Base-by-base conservation (phyloP, 2,888 invertebrate genomes). In the Cerceris rybyensis region DNA sequence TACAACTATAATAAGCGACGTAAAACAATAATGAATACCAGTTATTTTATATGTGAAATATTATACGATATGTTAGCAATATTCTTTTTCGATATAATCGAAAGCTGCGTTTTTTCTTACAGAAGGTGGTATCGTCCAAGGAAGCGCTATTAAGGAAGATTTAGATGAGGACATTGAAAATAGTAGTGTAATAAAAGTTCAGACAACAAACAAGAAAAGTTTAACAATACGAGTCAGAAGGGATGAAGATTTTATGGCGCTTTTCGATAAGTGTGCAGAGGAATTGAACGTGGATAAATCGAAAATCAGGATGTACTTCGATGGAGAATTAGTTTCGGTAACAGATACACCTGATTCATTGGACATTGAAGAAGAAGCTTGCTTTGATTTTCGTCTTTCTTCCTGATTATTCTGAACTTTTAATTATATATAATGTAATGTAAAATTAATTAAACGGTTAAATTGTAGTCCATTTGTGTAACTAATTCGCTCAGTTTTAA, bases 361-460 rank as follows among this genome's bases (percentile, higher is more conserved):
- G 50, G 91, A 91, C 68, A 59, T 91, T 11, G 91, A 91, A 42
- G 83, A 88, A 54, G 90, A 90, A 83, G 91, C 90, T 0, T 91
- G 91, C 58, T 67, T 91, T 6, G 91, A 91, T 85, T 80, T 91
- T 43, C 75, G 60, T 11, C 14, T 82, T 5, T 52, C 70, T 43
- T 60, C 57, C 0, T 80, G 42, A 64, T 16, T 17, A 28, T 16
- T 0, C 9, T 55, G 70, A 66, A 63, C 68, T 58, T 65, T 11
- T 17, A 66, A 49, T n/a, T 54, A 14, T 58, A 50, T 65, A 7
- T 50, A 5, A 11, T 46, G n/a, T n/a, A n/a, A n/a, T n/a, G n/a
- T n/a, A n/a, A 46, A 46, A 46, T 46, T 11, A 46, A 46, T 11
- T 28, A 4, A 28, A 28, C 28, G 28, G 28, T 28, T 28, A 28